Conservation (phyloP, 37 sponge, comb jelly and placozoan genomes). For the Dysidea cf. avara region DNA sequence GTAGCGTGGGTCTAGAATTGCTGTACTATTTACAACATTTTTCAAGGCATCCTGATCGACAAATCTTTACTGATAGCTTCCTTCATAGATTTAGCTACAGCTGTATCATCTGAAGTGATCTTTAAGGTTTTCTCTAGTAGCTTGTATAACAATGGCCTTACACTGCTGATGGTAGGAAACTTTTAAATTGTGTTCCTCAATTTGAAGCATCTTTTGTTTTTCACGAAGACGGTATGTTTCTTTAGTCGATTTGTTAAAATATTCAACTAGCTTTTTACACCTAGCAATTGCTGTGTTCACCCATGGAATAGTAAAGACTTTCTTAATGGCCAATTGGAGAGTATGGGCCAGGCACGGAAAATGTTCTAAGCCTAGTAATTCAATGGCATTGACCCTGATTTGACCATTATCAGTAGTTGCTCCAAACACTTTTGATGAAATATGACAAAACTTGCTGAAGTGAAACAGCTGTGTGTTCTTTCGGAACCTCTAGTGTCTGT, state of each 20-base stretch:
- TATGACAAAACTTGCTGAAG: neutral
- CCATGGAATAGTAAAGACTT: neutral
- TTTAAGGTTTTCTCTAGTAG: constrained; percentile 1
- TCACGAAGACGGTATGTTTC: constrained; percentile 17
- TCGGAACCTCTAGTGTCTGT: constrained; percentile 1
- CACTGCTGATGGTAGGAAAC: neutral
- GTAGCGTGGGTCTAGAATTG: constrained; percentile 3
- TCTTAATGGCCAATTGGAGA: constrained; percentile 4
- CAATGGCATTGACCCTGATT: neutral
- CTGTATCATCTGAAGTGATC: neutral
- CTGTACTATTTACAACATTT: neutral
- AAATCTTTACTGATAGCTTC: neutral
- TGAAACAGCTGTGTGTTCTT: neutral
- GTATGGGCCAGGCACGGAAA: constrained; percentile 25
- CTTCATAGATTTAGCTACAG: neutral
- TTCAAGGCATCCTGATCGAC: neutral
- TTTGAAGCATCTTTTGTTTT: constrained; percentile 12
- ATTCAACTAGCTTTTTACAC: constrained; percentile 12
- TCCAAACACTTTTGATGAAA: neutral
- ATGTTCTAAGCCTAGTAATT: neutral
- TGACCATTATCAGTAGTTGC: constrained; percentile 12
- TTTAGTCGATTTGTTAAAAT: constrained; percentile 12
- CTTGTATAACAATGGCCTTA: constrained; percentile 3
- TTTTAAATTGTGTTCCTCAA: constrained; percentile 6
- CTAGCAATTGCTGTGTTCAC: constrained; percentile 1